A percentile compares a stretch with the other conserved stretches of the same genome.
phyloP scores from a whole-genome alignment of 2,113 vertebrate genomes.

The Grammatotria lemairii region DNA sequence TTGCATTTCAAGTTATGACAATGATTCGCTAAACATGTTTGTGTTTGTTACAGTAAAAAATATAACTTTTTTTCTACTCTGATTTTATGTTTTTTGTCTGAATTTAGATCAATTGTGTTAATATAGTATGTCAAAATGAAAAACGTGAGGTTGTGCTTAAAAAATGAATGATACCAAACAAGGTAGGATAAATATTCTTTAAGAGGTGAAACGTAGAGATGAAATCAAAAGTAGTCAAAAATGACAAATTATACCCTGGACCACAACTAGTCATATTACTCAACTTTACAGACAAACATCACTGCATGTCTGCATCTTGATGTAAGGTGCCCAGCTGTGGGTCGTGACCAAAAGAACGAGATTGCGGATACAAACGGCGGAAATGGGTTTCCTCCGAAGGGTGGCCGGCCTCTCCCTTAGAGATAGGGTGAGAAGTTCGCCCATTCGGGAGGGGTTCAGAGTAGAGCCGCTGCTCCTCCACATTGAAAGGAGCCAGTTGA shows the following conservation, averaged over 20 bases:
- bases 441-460: fast-evolving
- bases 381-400: neutral
- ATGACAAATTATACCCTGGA: neutral
- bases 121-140: neutral
- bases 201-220: neutral
- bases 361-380: fast-evolving
- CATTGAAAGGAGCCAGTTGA: neutral
- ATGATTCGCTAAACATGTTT: neutral
- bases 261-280: neutral
- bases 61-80: neutral
- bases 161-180: neutral
- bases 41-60: neutral
- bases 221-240: neutral
- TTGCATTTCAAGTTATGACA: neutral
- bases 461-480: neutral
- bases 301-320: neutral
- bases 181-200: neutral
- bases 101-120: neutral
- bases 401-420: neutral
- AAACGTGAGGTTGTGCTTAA: fast-evolving
- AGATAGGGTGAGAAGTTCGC: neutral
- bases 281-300: neutral
- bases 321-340: neutral
- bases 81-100: neutral
- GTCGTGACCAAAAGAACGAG: fast-evolving